phyloP scores from a whole-genome alignment of 2,888 invertebrate genomes.

The Megastigmus dorsalis region DNA sequence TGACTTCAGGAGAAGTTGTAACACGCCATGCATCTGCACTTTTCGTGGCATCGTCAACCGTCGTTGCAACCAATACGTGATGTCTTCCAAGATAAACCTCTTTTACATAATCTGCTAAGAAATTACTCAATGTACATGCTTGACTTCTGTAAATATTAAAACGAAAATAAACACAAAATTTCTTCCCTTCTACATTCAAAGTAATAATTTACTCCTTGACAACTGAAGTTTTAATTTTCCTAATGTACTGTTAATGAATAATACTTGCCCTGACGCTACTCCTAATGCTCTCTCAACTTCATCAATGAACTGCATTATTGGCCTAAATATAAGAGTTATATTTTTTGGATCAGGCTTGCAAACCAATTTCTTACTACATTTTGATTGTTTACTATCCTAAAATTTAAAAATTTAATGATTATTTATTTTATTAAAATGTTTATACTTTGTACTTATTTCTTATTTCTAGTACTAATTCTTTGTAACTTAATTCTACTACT shows the following conservation, averaged over 20 bases:
- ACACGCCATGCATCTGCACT: slow-evolving; percentile 88
- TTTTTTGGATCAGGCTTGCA: slow-evolving; percentile 85
- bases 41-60: slow-evolving; percentile 84
- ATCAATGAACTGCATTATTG: slow-evolving; percentile 87
- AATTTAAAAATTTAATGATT: slow-evolving; percentile 18
- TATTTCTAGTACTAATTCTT: too few relatives aligned
- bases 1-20: slow-evolving; percentile 82
- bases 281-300: slow-evolving; percentile 86
- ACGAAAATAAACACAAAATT: slow-evolving; percentile 38
- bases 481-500: too few relatives aligned
- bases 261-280: slow-evolving; percentile 77
- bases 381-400: slow-evolving; percentile 61
- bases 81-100: slow-evolving; percentile 89
- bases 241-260: background rate
- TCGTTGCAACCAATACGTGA: slow-evolving; percentile 79
- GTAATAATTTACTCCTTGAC: background rate
- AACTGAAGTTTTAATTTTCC: background rate
- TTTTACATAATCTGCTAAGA: slow-evolving; percentile 90
- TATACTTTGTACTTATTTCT: background rate
- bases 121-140: slow-evolving; percentile 85
- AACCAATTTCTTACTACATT: slow-evolving; percentile 79
- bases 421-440: background rate
- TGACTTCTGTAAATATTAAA: slow-evolving; percentile 75
- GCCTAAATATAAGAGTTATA: slow-evolving; percentile 86
- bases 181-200: slow-evolving; percentile 17